phyloP scores from a whole-genome alignment of 2,113 vertebrate genomes.

The Gopherus flavomarginatus region DNA sequence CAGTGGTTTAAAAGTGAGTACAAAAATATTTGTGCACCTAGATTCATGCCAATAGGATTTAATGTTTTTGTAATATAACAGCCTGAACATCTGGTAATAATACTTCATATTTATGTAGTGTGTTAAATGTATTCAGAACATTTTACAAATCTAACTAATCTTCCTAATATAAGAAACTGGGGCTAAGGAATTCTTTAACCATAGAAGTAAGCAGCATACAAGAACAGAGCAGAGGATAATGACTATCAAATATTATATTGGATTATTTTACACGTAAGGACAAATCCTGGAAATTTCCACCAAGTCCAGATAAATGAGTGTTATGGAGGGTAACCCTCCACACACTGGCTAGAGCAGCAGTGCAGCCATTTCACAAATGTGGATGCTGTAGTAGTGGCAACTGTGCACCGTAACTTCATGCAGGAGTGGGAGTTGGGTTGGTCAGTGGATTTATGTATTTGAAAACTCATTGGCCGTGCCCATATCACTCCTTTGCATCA shows the following conservation, averaged over 20 bases:
- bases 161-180: neutral
- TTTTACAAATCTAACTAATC: neutral
- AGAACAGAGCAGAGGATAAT: neutral
- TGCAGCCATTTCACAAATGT: neutral
- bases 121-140: neutral
- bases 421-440: neutral
- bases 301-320: neutral
- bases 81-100: neutral
- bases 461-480: neutral
- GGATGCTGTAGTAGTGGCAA: neutral
- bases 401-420: neutral
- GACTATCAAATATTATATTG: neutral
- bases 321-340: fast-evolving
- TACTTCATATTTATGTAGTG: neutral
- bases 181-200: neutral
- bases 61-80: neutral
- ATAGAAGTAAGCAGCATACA: neutral
- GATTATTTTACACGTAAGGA: neutral
- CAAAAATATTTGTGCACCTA: neutral
- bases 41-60: neutral
- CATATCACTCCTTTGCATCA: neutral
- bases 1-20: slow-evolving; percentile 7
- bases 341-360: neutral
- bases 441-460: neutral
- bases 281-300: neutral